Evolutionary conservation across 2,797 vertebrate genomes (phyloP).

Genomic region (Trachops cirrhosus): DNA sequence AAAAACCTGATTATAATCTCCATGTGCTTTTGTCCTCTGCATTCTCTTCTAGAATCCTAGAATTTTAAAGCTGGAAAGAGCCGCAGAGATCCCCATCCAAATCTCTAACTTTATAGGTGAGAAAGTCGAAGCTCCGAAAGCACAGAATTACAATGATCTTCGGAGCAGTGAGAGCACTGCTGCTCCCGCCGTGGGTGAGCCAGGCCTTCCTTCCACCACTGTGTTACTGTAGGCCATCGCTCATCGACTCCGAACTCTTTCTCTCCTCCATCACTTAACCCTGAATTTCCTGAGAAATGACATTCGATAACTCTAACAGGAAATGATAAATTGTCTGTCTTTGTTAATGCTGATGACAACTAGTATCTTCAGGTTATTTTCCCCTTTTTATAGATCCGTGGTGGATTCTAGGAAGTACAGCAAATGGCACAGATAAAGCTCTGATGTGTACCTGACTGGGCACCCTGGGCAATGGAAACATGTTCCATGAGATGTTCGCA

Average conservation of each 20-base stretch:
- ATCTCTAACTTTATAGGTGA: background rate
- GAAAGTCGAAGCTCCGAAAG: background rate
- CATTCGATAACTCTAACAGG: conserved; percentile 1
- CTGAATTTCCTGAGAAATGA: background rate
- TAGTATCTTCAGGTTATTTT: conserved; percentile 34
- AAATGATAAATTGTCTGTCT: background rate
- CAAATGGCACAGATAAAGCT: background rate
- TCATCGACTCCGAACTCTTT: background rate
- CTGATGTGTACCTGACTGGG: background rate
- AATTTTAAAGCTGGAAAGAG: background rate
- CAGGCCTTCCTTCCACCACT: rapidly evolving
- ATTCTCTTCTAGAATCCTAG: background rate
- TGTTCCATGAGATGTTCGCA: background rate
- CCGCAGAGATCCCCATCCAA: background rate
- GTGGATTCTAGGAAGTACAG: background rate
- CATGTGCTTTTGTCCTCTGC: background rate
- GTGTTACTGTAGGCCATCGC: background rate
- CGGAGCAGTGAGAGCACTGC: rapidly evolving
- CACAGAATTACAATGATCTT: background rate
- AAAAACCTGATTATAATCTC: background rate
- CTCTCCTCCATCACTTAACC: background rate
- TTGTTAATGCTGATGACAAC: background rate
- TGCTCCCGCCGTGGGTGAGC: background rate
- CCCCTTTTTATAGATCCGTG: background rate
- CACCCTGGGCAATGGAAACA: background rate